Percentiles rank a stretch among this genome's conserved stretches.
phyloP scores from a whole-genome alignment of 2,888 invertebrate genomes.

The Microdon myrmicae region DNA sequence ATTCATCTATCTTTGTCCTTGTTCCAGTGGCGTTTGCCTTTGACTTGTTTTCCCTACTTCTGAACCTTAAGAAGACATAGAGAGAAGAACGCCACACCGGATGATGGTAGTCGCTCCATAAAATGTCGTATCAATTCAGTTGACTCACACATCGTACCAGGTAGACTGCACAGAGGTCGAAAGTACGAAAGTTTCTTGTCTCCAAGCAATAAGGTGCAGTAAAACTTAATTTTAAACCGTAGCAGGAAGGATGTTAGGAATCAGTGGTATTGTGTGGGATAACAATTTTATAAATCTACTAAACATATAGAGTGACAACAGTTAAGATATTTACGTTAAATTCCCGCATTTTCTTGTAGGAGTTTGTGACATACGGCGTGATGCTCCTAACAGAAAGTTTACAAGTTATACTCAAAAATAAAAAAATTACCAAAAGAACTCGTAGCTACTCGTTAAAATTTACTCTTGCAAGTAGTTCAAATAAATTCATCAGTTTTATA shows the following conservation, averaged over 20 bases:
- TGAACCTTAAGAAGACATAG: slow-evolving; percentile 5
- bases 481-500: no score
- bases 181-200: background rate
- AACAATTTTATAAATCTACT: slow-evolving; percentile 11
- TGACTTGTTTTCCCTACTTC: slow-evolving; percentile 1
- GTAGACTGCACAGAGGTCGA: background rate
- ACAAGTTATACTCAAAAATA: no score
- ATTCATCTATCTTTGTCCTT: slow-evolving; percentile 7
- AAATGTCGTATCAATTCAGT: slow-evolving; percentile 14
- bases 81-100: background rate
- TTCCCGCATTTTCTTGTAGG: no score
- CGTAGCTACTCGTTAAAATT: no score
- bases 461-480: no score
- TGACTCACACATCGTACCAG: slow-evolving; percentile 5
- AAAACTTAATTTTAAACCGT: slow-evolving; percentile 15
- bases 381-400: no score
- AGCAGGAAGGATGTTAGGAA: no score
- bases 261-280: slow-evolving; percentile 11
- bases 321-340: no score
- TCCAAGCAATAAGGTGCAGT: slow-evolving; percentile 3
- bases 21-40: slow-evolving; percentile 17
- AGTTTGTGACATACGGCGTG: no score
- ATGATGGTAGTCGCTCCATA: slow-evolving; percentile 28
- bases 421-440: no score
- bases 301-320: background rate